Evolutionary conservation across 2,797 vertebrate genomes (phyloP).

Genomic region (Eulemur rubriventer): DNA sequence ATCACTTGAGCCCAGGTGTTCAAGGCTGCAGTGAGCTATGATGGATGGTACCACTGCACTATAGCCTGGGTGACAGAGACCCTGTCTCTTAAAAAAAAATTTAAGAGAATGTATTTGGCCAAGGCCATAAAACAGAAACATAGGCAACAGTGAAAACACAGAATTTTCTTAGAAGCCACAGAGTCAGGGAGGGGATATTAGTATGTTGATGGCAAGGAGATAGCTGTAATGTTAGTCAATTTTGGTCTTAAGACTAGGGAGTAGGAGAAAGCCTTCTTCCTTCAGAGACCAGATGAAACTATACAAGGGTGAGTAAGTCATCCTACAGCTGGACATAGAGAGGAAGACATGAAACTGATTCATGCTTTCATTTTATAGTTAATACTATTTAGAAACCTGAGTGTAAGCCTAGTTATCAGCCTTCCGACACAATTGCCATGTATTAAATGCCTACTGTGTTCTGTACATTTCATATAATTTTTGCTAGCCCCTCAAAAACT

Average conservation of each 20-base stretch:
- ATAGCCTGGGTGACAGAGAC: neutral
- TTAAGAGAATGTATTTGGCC: neutral
- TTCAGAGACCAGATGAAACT: neutral
- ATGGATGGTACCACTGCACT: neutral
- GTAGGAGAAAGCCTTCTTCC: neutral
- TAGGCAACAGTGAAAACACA: neutral
- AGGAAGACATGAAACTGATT: neutral
- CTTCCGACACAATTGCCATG: neutral
- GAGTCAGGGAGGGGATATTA: conserved; percentile 31
- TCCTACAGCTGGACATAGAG: neutral
- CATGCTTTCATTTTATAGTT: neutral
- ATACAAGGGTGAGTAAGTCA: neutral
- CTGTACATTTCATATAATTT: neutral
- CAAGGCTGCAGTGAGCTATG: neutral
- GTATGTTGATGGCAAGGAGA: neutral
- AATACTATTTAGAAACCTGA: conserved; percentile 9
- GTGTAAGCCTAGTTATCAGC: neutral
- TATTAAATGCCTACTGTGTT: neutral
- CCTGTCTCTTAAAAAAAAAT: neutral
- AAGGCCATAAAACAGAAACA: neutral
- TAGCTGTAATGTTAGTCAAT: neutral
- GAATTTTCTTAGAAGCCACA: conserved; percentile 52
- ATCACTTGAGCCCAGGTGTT: neutral
- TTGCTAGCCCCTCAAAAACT: neutral
- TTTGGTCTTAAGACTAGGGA: neutral